Evolutionary conservation across 2,113 vertebrate species (phyloP).

Genomic region (Pedionomus torquatus): DNA sequence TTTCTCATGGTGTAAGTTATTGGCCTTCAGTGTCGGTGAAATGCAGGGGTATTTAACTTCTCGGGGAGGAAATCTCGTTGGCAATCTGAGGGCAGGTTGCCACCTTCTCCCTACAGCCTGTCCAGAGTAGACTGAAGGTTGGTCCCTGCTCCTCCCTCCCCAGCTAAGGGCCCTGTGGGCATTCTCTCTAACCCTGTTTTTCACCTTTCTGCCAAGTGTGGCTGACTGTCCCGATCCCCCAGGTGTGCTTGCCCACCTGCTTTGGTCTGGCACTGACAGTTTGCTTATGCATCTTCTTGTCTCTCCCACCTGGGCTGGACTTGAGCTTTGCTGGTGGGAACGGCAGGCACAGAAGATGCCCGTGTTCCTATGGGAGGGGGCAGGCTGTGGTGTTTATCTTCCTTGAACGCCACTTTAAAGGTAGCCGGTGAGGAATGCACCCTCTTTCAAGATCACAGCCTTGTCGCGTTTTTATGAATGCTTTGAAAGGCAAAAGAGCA

Average conservation of each 20-base stretch:
- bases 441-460: background rate
- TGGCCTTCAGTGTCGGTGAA: background rate
- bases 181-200: background rate
- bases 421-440: background rate
- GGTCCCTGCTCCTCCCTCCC: background rate
- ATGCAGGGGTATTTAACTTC: fast-evolving
- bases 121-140: background rate
- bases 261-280: background rate
- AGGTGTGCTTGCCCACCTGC: background rate
- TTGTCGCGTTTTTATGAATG: background rate
- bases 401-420: background rate
- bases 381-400: background rate
- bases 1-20: fast-evolving
- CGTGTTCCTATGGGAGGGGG: background rate
- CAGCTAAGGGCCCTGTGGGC: too few species aligned
- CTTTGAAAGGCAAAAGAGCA: conserved; percentile 44
- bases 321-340: background rate
- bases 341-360: fast-evolving
- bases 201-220: background rate
- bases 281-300: background rate
- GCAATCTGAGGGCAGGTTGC: background rate
- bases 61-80: background rate
- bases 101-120: too few species aligned
- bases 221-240: fast-evolving
- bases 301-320: background rate